Base-by-base conservation (phyloP, 2,888 invertebrate genomes). In the Ethmia dodecea region DNA sequence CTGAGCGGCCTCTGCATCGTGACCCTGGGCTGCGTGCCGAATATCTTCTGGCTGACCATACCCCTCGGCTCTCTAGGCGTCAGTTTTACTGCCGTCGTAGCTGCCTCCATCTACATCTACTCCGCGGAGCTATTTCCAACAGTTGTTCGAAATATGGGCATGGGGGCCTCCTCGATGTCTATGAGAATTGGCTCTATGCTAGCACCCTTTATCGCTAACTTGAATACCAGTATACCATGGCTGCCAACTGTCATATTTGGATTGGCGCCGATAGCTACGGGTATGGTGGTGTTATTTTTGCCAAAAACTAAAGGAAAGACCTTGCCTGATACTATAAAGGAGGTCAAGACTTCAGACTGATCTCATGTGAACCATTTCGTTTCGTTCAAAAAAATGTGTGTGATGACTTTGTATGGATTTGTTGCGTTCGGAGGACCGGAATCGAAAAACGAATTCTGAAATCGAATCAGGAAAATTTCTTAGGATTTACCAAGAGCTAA, bases 91-190 rank as follows among this genome's bases (percentile, higher is more conserved):
- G 90, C 94, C 0, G 88, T 94, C 0, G 91, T 92, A 0, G 96
- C 95, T 48, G 91, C 93, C 0, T 92, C 93, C 1, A 91, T 93
- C 6, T 97, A 96, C 64, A 89, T 97, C 5, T 96, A 92, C 69
- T 92, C 93, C 0, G 94, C 95, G 0, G 97, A 97, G 67, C 64
- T 96, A 4, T 96, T 94, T 61, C 97, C 97, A 0, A 97, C 97
- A 0, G 92, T 95, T 0, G 91, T 96, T 0, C 88, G 97, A 9
- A 96, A 96, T 55, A 92, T 93, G 61, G 95, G 94, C 0, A 89
- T 96, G 60, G 96, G 97, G 0, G 88, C 92, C 0, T 92, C 93
- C 32, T 96, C 96, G 0, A 93, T 93, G 84, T 89, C 91, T 26
- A 96, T 96, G 35, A 88, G 96, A 43, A 65, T 95, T 10, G 97